Evolutionary conservation across 2,888 invertebrate genomes (phyloP).

Genomic region (Hedya salicella): DNA sequence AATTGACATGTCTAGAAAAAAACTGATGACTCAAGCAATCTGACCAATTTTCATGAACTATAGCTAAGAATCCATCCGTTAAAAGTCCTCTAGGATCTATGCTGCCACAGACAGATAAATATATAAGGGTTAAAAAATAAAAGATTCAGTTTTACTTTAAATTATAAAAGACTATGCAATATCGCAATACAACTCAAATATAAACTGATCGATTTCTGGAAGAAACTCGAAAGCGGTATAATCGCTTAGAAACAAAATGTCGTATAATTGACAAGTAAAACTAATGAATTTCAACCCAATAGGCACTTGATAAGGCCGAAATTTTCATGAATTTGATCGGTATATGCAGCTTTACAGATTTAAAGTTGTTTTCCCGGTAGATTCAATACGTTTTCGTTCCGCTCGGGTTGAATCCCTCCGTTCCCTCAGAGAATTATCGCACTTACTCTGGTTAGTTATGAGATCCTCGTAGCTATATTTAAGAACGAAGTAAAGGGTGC

Average conservation of each 20-base stretch:
- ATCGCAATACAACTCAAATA: no score
- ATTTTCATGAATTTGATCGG: neutral
- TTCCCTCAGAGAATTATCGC: neutral
- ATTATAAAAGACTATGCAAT: no score
- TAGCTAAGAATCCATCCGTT: no score
- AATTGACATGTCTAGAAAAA: no score
- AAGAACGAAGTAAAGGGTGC: neutral
- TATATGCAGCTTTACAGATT: neutral
- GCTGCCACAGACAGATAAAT: no score
- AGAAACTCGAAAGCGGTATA: neutral
- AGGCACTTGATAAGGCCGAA: neutral
- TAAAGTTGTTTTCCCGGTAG: slow-evolving; percentile 5
- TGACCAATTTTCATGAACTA: no score
- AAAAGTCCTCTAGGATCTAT: no score
- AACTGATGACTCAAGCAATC: no score
- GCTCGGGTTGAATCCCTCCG: neutral
- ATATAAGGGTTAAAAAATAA: no score
- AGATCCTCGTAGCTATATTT: slow-evolving; percentile 6
- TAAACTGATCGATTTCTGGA: no score
- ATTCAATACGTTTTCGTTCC: slow-evolving; percentile 2
- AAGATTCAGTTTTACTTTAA: no score
- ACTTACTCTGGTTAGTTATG: slow-evolving; percentile 2
- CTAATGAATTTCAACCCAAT: neutral
- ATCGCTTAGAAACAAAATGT: neutral
- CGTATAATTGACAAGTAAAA: neutral